Evolutionary conservation across 1,140 invertebrate genomes (phyloP), one percentile per base, ranked within the genome.

Genomic region (Anthonomus grandis): DNA sequence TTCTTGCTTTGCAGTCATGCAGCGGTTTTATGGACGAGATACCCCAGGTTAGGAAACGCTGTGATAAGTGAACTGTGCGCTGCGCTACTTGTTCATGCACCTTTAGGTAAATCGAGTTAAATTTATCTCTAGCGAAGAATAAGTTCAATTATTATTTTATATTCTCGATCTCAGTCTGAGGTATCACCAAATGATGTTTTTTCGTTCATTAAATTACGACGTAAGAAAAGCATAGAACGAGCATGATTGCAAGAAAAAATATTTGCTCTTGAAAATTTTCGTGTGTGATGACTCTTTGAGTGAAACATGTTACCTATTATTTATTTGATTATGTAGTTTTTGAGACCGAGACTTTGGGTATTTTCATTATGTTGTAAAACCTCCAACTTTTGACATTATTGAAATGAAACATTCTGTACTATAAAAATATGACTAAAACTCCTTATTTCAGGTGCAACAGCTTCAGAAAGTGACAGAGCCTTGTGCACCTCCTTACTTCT

Each of bases 401-500:
- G 1, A 15, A 9, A 10, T 39, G 17, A 39, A 8, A 39, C 17
- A 8, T 39, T 39, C 37, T 39, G 15, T 15, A 31, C n/a, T 31
- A 8, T 31, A 31, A 27, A 47, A 27, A 2, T 51, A 31, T 9
- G 25, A 48, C 34, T 44, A 21, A 17, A 44, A 19, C 41, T 0
- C 9, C 23, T 2, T 21, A 12, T 55, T 48, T 22, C 27, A 48
- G 61, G 60, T 31, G 60, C 59, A 10, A 64, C 58, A 8, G 66
- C 70, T 0, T 74, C 80, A 59, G 79, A 87, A 73, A 74, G 82
- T 55, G 78, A 88, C 71, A 81, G 89, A 77, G 78, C 84, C 61
- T 77, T 95, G 23, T 81, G 91, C 0, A 87, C 92, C 15, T 88
- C 90, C 0, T 80, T 96, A 65, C 81, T 96, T 63, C 85, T 96